Evolutionary conservation across 2,888 invertebrate species (phyloP).

Genomic region (Caenorhabditis sulstoni): DNA sequence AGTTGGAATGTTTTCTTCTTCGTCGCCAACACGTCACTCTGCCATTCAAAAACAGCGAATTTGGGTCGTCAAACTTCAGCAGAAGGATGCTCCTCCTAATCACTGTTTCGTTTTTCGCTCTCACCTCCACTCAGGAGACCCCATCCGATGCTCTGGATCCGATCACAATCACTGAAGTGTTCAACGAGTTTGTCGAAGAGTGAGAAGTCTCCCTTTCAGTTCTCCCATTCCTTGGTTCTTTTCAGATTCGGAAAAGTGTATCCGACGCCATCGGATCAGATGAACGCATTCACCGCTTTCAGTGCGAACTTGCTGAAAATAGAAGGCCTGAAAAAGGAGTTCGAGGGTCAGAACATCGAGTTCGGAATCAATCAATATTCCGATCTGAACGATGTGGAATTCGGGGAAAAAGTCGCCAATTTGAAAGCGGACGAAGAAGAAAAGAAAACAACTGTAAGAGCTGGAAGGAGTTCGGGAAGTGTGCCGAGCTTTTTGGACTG

Average conservation of each 20-base stretch:
- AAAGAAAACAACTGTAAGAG: not conserved
- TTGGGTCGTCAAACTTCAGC: too few relatives aligned
- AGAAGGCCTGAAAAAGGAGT: slow-evolving; percentile 3
- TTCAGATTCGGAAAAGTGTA: slow-evolving; percentile 14
- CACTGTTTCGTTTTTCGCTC: not conserved
- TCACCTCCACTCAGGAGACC: not conserved
- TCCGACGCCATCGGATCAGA: not conserved
- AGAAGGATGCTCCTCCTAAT: too few relatives aligned
- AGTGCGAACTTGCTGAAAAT: slow-evolving; percentile 7
- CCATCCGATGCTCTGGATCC: not conserved
- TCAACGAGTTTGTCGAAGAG: slow-evolving; percentile 12
- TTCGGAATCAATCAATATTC: slow-evolving; percentile 26
- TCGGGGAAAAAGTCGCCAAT: not conserved
- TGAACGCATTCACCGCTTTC: not conserved
- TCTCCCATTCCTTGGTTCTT: not conserved
- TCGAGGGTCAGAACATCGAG: not conserved
- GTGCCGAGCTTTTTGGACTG: slow-evolving; percentile 10
- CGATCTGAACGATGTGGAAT: slow-evolving; percentile 1
- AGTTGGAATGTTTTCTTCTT: too few relatives aligned
- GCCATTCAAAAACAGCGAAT: too few relatives aligned
- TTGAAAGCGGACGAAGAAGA: not conserved
- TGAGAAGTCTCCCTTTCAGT: too few relatives aligned
- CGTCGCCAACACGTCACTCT: too few relatives aligned
- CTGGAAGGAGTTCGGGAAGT: not conserved
- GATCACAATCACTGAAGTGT: not conserved